phyloP scores from a whole-genome alignment of 2,888 invertebrate genomes.

The Dexiosoma caninum region DNA sequence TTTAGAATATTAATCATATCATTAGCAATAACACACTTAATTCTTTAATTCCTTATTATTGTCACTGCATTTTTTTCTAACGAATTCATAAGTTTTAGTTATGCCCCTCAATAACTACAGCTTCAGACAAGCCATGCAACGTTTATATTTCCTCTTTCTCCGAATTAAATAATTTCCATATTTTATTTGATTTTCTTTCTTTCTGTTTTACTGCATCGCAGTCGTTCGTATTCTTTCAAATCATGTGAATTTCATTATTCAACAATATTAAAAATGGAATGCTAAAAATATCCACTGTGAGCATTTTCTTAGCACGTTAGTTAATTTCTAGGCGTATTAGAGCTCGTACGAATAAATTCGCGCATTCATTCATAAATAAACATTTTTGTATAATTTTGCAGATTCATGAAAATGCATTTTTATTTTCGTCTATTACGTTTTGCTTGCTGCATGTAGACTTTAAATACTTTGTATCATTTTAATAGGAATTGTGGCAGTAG shows the following conservation, averaged over 20 bases:
- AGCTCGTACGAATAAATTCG: neutral
- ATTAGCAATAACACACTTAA: neutral
- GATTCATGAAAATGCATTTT: constrained; percentile 25
- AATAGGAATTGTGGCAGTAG: constrained; percentile 43
- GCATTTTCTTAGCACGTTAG: constrained; percentile 39
- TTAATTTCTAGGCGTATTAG: constrained; percentile 43
- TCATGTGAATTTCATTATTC: constrained; percentile 49
- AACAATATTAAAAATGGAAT: constrained; percentile 26
- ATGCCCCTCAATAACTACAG: neutral
- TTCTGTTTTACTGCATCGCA: neutral
- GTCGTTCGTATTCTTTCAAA: constrained; percentile 5
- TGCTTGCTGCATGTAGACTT: constrained; percentile 14
- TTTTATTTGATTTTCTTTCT: neutral
- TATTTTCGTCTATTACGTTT: constrained; percentile 25
- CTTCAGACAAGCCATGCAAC: constrained; percentile 25
- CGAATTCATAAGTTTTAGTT: too few species aligned
- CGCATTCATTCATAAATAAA: constrained; percentile 37
- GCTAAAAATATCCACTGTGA: neutral
- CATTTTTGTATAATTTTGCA: constrained; percentile 15
- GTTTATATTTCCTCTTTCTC: neutral
- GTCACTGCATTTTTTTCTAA: too few species aligned
- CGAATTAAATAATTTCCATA: constrained; percentile 20
- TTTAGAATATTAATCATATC: neutral
- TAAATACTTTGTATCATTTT: constrained; percentile 31
- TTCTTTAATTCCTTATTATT: too few species aligned